These are phyloP conservation scores for Heliconius erato DNA, from an alignment of 2,888 invertebrate genomes.

Conservation along the genomic window DNA sequence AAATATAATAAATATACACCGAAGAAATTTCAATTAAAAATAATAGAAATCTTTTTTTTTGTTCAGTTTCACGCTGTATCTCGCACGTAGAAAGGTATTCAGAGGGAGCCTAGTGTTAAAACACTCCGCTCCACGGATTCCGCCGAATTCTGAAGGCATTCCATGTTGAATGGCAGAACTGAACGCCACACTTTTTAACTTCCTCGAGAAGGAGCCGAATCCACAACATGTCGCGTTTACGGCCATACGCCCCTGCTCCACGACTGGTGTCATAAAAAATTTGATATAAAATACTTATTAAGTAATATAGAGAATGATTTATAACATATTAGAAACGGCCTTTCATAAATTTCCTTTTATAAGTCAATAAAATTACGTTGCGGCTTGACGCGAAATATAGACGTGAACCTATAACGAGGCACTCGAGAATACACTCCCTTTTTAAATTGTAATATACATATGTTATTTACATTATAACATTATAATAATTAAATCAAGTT, in stretches of 20 bases:
- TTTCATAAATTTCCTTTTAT: slow-evolving; percentile 3
- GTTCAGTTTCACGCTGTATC: too few relatives aligned
- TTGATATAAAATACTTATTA: too few relatives aligned
- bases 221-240: not conserved
- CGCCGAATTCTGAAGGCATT: too few relatives aligned
- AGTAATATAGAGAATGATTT: not conserved
- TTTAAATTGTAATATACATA: too few relatives aligned
- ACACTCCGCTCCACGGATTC: too few relatives aligned
- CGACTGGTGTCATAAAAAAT: not conserved
- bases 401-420: not conserved
- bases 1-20: too few relatives aligned
- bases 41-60: too few relatives aligned
- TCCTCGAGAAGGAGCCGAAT: not conserved
- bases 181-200: not conserved
- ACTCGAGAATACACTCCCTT: not conserved
- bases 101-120: too few relatives aligned
- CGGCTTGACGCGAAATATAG: slow-evolving; percentile 17
- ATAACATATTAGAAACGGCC: not conserved
- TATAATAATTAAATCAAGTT: too few relatives aligned
- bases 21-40: too few relatives aligned
- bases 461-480: not conserved
- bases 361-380: slow-evolving; percentile 13
- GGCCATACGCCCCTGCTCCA: not conserved
- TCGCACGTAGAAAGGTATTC: too few relatives aligned
- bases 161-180: too few relatives aligned